Evolutionary conservation across 1,140 invertebrate species (phyloP), one percentile per base, ranked within the genome.

Genomic region (Micrasema longulum): DNA sequence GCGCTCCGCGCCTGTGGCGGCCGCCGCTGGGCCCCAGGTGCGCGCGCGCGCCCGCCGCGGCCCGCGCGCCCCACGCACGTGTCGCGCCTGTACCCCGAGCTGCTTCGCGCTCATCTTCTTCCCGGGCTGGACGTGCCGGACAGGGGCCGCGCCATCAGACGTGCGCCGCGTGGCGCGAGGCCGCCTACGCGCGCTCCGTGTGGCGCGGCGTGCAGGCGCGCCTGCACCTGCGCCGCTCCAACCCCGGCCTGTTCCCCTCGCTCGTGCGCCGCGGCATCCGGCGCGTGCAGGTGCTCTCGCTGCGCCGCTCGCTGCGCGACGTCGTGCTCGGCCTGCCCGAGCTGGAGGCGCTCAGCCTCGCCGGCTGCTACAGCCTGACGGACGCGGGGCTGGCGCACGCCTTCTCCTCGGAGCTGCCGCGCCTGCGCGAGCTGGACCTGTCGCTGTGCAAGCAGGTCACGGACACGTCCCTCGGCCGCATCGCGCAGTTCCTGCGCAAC

Each of bases 401-500:
- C 0, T 92, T 97, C 77, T 86, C 88, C 35, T 85, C 89, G 10
- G 91, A 94, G 68, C 83, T 92, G 63, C 89, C 91, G 23, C 88
- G 89, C 12, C 85, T 98, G 1, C 92, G 90, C 50, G 87, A 91
- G 66, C 86, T 98, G 36, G 94, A 98, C 80, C 86, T 98, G 10
- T 96, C 94, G 3, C 85, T 98, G 50, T 98, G 97, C 85, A 98
- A 98, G 83, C 95, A 97, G 84, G 91, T 98, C 16, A 95, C 94
- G 0, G 96, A 98, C 81, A 89, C 89, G 0, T 92, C 93, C 23
- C 85, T 97, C 3, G 89, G 90, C 7, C 87, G 91, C 76, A 96
- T 97, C 79, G 92, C 94, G 2, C 91, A 95, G 78, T 90, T 89
- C 77, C 82, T 97, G n/a, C 92, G 92, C 81, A 96, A 96, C 80